phyloP scores from a whole-genome alignment of 2,113 vertebrate genomes.

The Trichomycterus rosablanca region DNA sequence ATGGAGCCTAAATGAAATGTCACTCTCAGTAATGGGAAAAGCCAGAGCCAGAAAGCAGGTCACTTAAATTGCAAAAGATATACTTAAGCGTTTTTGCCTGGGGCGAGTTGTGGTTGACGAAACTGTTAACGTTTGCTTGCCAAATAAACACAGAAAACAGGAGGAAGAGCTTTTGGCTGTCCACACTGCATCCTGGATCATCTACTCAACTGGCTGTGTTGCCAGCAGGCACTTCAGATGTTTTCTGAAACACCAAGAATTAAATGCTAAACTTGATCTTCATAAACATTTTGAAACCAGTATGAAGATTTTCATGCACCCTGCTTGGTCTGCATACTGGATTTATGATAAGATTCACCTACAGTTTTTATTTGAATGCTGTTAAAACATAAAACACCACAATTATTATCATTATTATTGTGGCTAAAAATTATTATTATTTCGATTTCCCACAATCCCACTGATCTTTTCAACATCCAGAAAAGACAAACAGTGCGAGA shows the following conservation, averaged over 20 bases:
- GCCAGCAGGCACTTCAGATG: constrained; percentile 15
- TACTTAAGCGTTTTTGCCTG: constrained; percentile 63
- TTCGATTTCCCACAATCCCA: too few relatives aligned
- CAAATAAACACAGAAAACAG: constrained; percentile 52
- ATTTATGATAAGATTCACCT: too few relatives aligned
- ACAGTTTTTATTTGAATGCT: too few relatives aligned
- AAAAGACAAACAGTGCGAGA: too few relatives aligned
- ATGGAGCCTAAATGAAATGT: constrained; percentile 70
- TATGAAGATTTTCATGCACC: too few relatives aligned
- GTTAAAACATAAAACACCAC: too few relatives aligned
- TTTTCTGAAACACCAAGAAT: not conserved
- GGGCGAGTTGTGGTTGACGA: constrained; percentile 56
- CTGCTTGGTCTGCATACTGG: too few relatives aligned
- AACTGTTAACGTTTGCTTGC: constrained; percentile 62
- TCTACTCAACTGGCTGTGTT: constrained; percentile 2
- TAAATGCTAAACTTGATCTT: not conserved
- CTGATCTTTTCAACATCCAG: too few relatives aligned
- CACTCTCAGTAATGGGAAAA: constrained; percentile 67
- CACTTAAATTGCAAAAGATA: constrained; percentile 68
- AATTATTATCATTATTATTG: too few relatives aligned
- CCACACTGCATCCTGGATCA: constrained; percentile 18
- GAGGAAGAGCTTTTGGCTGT: constrained; percentile 12
- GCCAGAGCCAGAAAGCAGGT: constrained; percentile 62
- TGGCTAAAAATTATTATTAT: too few relatives aligned
- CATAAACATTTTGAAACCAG: too few relatives aligned